Percentiles rank a stretch among this genome's conserved stretches.
Evolutionary conservation across 1,140 invertebrate genomes (phyloP).

Genomic region (Glossosoma conforme): DNA sequence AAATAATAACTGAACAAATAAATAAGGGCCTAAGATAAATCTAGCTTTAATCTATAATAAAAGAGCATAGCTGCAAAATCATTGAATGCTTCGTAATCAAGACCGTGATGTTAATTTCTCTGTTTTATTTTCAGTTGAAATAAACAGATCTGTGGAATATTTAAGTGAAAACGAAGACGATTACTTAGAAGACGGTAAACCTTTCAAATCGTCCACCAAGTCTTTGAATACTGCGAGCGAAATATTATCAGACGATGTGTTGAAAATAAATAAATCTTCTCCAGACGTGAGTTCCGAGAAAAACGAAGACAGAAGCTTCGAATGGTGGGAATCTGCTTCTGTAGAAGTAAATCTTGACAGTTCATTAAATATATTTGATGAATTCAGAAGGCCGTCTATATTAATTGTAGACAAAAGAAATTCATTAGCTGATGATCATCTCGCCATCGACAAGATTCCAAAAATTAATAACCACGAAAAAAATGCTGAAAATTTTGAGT

Average conservation of each 20-base stretch:
- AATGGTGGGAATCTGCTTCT: slow-evolving; percentile 23
- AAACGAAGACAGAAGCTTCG: slow-evolving; percentile 1
- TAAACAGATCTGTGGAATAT: slow-evolving; percentile 20
- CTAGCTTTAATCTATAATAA: too few species aligned
- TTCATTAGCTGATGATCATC: too few species aligned
- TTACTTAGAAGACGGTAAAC: slow-evolving; percentile 10
- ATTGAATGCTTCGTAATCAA: too few species aligned
- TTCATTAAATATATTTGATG: slow-evolving; percentile 24
- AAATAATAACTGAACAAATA: too few species aligned
- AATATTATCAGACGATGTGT: background rate
- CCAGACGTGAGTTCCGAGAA: slow-evolving; percentile 1
- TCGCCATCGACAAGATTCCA: too few species aligned
- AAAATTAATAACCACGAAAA: too few species aligned
- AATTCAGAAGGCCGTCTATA: background rate
- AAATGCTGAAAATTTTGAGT: too few species aligned
- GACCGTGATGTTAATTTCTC: background rate
- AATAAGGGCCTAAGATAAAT: too few species aligned
- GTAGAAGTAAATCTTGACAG: slow-evolving; percentile 25
- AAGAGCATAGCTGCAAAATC: too few species aligned
- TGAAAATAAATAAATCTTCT: slow-evolving; percentile 2
- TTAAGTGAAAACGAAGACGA: slow-evolving; percentile 27
- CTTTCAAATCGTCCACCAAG: slow-evolving; percentile 2
- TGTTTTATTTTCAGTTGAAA: slow-evolving; percentile 23
- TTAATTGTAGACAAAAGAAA: background rate
- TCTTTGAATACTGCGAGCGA: slow-evolving; percentile 10